phyloP scores from a whole-genome alignment of 2,888 invertebrate species.

The Oscheius sp. region DNA sequence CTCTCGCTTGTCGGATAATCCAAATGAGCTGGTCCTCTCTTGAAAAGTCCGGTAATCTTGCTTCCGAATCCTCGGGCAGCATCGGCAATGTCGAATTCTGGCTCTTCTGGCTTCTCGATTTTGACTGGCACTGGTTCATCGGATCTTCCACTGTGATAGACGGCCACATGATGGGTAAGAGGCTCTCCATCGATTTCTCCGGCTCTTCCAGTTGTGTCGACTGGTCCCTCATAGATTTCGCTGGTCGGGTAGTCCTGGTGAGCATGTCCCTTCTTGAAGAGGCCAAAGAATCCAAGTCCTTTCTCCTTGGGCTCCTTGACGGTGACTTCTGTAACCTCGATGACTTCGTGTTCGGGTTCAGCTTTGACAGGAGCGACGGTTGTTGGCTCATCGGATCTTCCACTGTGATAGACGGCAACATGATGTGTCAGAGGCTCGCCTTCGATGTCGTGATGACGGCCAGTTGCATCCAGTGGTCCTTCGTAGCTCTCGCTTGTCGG shows the following conservation, averaged over 20 bases:
- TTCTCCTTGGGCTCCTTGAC: conserved; percentile 32
- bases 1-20: conserved; percentile 48
- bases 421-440: conserved; percentile 28
- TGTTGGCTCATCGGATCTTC: conserved; percentile 24
- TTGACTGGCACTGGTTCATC: conserved; percentile 3
- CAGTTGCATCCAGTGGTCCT: conserved; percentile 31
- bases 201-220: conserved; percentile 16
- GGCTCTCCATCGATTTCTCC: conserved; percentile 28
- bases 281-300: conserved; percentile 18
- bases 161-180: conserved; percentile 24
- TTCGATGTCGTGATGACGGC: conserved; percentile 17
- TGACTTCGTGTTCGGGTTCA: conserved; percentile 2
- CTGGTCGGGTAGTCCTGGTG: conserved; percentile 26
- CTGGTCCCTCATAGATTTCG: conserved; percentile 24
- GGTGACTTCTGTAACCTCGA: conserved; percentile 6
- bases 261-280: conserved; percentile 26
- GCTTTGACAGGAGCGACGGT: conserved; percentile 4
- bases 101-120: conserved; percentile 38
- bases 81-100: conserved; percentile 28
- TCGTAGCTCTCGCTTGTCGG: conserved; percentile 29
- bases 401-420: conserved; percentile 24
- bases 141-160: conserved; percentile 18
- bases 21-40: conserved; percentile 44
- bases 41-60: conserved; percentile 51
- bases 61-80: conserved; percentile 35